Conservation (phyloP, 2,113 vertebrate species). For the Phaethon lepturus region DNA sequence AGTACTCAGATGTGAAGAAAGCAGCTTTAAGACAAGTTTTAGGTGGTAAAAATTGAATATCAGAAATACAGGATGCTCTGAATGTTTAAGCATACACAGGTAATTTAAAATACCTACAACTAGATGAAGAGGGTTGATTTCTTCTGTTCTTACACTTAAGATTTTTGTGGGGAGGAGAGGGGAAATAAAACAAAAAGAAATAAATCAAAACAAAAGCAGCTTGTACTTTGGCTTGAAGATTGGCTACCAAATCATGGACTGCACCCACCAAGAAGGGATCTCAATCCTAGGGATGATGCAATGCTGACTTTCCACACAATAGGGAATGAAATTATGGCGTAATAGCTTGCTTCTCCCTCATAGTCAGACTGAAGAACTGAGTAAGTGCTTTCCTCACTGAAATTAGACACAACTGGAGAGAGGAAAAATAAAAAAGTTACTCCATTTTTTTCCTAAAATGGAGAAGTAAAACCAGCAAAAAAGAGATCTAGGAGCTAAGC, state of each 20-base stretch:
- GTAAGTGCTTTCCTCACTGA: neutral
- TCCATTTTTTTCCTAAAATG: slow-evolving; percentile 38
- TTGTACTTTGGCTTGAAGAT: neutral
- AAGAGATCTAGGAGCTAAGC: slow-evolving; percentile 38
- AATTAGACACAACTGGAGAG: neutral
- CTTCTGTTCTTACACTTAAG: neutral
- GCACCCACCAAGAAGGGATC: neutral
- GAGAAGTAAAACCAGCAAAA: slow-evolving; percentile 69
- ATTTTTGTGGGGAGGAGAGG: neutral
- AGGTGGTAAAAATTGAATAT: neutral
- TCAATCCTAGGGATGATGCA: neutral
- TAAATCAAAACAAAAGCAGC: neutral
- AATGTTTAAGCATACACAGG: neutral
- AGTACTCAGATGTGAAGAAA: neutral
- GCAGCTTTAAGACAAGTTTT: neutral
- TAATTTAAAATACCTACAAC: neutral
- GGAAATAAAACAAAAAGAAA: neutral
- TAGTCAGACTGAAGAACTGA: neutral
- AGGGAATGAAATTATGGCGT: neutral
- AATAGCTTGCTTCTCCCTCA: slow-evolving; percentile 8
- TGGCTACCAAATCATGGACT: neutral
- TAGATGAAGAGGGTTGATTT: neutral
- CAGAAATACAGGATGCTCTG: neutral
- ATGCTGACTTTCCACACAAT: slow-evolving; percentile 13
- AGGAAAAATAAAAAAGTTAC: neutral